Evolutionary conservation across 1,140 invertebrate genomes (phyloP), one percentile per base, ranked within the genome.

Genomic region (Apis cerana): DNA sequence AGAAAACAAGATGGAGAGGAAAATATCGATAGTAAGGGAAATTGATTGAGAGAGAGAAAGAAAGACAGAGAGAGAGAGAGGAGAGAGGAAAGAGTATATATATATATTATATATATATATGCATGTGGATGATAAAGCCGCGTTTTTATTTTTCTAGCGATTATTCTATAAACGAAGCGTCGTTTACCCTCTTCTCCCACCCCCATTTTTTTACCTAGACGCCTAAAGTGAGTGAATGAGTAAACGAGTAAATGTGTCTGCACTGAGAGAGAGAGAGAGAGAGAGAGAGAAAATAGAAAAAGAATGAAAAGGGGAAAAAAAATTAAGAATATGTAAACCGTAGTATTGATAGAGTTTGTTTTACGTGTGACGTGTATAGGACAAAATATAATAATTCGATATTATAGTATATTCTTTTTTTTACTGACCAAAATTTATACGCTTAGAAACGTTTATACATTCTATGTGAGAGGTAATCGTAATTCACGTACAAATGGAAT

Each of bases 131-230:
- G 58, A 43, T 27, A 74, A 69, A 82, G 67, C 54, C 64, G 75
- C 69, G 75, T 82, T 81, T 82, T 85, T 71, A 83, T 75, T 85
- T 83, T 85, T 76, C 69, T 90, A 90, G 83, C 43, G 65, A 89
- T 81, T 85, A 79, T 81, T 54, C 19, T 62, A 19, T 7, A 62
- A 83, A 85, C 74, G n/a, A 43, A 82, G 86, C 74, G 71, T 86
- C 43, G 59, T 62, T 75, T 62, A 23, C 48, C 43, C n/a, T 17
- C 15, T 9, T 4, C 48, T 9, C 43, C 50, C 56, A 61, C 43
- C 82, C n/a, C 11, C 59, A 71, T 68, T 89, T 90, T 89, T 90
- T 88, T 89, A 88, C 84, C 77, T 87, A 88, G 79, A 80, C 82
- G 67, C 82, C 69, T 89, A 88, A 88, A 83, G 83, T 21, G 27